These are phyloP conservation scores for Drosophila funebris DNA, from an alignment of 1,140 invertebrate genomes.

Conservation along the genomic window DNA sequence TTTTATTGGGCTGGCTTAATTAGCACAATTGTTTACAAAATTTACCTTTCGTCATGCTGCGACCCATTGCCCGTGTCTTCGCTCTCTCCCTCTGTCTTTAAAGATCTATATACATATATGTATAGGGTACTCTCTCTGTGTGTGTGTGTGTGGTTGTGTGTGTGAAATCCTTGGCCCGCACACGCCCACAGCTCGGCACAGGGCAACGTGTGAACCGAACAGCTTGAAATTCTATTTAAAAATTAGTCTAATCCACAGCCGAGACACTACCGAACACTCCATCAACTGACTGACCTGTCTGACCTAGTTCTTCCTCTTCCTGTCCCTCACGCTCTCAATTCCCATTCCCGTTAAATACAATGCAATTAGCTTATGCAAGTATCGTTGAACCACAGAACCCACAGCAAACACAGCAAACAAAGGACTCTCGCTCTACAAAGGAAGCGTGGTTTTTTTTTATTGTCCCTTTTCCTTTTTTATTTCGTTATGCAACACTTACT, in stretches of 20 bases:
- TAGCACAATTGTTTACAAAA: constrained; percentile 83
- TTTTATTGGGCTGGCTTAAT: constrained; percentile 82
- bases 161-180: constrained; percentile 63
- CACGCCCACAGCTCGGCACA: constrained; percentile 68
- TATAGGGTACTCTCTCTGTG: neutral
- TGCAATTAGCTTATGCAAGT: constrained; percentile 59
- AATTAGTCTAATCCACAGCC: constrained; percentile 71
- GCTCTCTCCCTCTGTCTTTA: neutral
- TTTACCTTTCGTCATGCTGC: constrained; percentile 80
- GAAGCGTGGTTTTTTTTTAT: constrained; percentile 23
- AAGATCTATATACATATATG: neutral
- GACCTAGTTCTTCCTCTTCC: neutral
- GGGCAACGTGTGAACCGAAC: constrained; percentile 56
- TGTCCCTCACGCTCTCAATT: neutral
- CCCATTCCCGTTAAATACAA: constrained; percentile 27
- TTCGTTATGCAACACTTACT: neutral
- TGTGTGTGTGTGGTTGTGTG: constrained; percentile 33
- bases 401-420: constrained; percentile 47
- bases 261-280: constrained; percentile 28
- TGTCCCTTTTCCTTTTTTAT: constrained; percentile 13
- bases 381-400: constrained; percentile 58
- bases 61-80: neutral
- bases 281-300: constrained; percentile 16
- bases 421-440: constrained; percentile 30
- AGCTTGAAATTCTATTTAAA: constrained; percentile 74